Base-by-base conservation (phyloP, 2,113 vertebrate species). In the Panthera tigris region DNA sequence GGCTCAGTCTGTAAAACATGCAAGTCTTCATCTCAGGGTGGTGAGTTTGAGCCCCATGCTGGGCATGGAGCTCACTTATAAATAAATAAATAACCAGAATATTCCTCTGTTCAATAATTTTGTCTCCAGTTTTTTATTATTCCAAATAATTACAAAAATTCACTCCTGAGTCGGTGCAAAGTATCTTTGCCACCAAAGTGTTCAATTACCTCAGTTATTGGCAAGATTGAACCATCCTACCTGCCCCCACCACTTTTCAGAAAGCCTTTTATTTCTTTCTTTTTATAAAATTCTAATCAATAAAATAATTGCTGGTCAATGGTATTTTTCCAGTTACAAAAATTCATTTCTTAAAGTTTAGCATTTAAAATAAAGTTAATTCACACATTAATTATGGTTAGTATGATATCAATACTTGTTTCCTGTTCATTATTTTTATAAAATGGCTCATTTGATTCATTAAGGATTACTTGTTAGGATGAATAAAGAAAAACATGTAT, bases 361-460 rank as follows among this genome's bases (percentile, higher is more conserved):
- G 6, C 65, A 19, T 81, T 87, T 88, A 89, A 89, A 57, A 93
- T 57, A 80, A 80, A 16, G 25, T 80, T 94, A 96, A 74, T 83
- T 63, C 92, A 19, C 36, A 96, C 83, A 80, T 78, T 94, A 94
- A 36, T 95, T 96, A 31, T 94, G 27, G 2, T 76, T 95, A 91
- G 52, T 88, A 69, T 31, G 41, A 45, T 84, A 79, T 81, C 50
- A 82, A 25, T 84, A 78, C 80, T 91, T 91, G 52, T 55, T 81
- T 89, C 50, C n/a, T 83, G 79, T 83, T 91, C 55, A 50, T 87
- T 63, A 69, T 90, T 94, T 92, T 89, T 68, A 19, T 65, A 78
- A 79, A 96, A 96, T 89, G 68, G 8, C 5, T 92, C 57, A 48
- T 79, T 97, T 89, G 73, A 79, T 61, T 95, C 50, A 65, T 86